Conservation (phyloP, 2,113 vertebrate species). For the Cranoglanis bouderius region DNA sequence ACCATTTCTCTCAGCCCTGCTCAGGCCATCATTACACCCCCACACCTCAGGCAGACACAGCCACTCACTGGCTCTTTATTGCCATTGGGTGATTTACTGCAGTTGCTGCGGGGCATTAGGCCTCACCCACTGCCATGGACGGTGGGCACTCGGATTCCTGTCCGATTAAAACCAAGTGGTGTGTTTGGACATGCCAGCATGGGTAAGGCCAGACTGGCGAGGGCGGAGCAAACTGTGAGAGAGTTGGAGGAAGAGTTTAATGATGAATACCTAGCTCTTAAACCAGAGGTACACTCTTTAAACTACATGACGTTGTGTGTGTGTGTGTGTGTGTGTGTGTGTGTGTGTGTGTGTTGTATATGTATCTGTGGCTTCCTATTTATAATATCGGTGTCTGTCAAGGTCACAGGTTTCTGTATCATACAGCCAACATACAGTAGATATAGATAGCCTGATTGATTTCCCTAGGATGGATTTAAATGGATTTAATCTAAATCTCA, state of each 20-base stretch:
- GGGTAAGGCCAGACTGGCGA: background rate
- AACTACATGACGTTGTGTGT: background rate
- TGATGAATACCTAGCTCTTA: slow-evolving; percentile 71
- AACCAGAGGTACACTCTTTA: slow-evolving; percentile 66
- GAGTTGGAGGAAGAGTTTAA: slow-evolving; percentile 73
- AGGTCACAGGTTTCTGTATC: background rate
- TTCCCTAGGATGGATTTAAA: background rate
- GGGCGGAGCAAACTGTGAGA: slow-evolving; percentile 37
- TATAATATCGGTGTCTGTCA: background rate
- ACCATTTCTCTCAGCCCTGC: slow-evolving; percentile 57
- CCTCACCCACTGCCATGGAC: slow-evolving; percentile 54
- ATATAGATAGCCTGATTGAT: background rate
- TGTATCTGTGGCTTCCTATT: slow-evolving; percentile 1
- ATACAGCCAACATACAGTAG: background rate
- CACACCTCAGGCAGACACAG: slow-evolving; percentile 37
- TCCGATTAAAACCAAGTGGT: slow-evolving; percentile 53
- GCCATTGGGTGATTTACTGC: slow-evolving; percentile 65
- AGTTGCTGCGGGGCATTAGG: slow-evolving; percentile 64
- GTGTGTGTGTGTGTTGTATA: background rate
- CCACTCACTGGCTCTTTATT: slow-evolving; percentile 49
- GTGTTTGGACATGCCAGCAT: background rate
- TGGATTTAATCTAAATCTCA: background rate
- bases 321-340: background rate
- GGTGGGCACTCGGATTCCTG: slow-evolving; percentile 69
- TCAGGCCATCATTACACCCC: background rate